Evolutionary conservation across 2,888 invertebrate genomes (phyloP), one percentile per base, ranked within the genome.

Genomic region (Ptilodon capucinus): DNA sequence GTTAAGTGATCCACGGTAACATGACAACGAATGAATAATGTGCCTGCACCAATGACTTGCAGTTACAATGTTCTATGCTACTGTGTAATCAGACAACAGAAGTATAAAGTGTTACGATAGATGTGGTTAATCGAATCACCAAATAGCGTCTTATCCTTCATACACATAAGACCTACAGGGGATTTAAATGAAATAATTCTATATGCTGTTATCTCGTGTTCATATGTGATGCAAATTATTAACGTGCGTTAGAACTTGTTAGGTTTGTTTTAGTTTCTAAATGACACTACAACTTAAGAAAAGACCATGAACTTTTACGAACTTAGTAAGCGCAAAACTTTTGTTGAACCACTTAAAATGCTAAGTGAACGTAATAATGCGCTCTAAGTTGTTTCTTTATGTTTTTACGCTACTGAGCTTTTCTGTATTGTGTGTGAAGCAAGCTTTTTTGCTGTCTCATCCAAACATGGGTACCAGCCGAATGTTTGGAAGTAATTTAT

Each of bases 11-110:
- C 51, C 68, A 68, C 65, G 67, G 68, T 62, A 76, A 78, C 78
- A 78, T 77, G 79, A 81, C 82, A 75, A 13, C 39, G 54, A 67
- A 81, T 85, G 84, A 86, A 67, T 84, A 79, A 85, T 85, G 81
- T 73, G 73, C 46, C 57, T 55, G 44, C 43, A 62, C 63, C 64
- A 67, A 73, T 86, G 86, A 86, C 86, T 85, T 81, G 85, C 86
- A 74, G 48, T 49, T 57, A 51, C 35, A 35, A 16, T 43, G 23
- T 34, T 54, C 40, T 3, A 44, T 52, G 49, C 46, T 34, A 34
- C 28, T 25, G 2, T 1, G 38, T n/a, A 57, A 43, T 0, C 0
- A 0, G 32, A 0, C 9, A 30, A 6, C 60, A 64, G 66, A 48
- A 60, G 49, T 44, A 23, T 7, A 18, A 55, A 35, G n/a, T n/a